Percentiles rank a stretch among this genome's conserved stretches.
Evolutionary conservation across 2,888 invertebrate genomes (phyloP).

Genomic region (Dryobotodes eremita): DNA sequence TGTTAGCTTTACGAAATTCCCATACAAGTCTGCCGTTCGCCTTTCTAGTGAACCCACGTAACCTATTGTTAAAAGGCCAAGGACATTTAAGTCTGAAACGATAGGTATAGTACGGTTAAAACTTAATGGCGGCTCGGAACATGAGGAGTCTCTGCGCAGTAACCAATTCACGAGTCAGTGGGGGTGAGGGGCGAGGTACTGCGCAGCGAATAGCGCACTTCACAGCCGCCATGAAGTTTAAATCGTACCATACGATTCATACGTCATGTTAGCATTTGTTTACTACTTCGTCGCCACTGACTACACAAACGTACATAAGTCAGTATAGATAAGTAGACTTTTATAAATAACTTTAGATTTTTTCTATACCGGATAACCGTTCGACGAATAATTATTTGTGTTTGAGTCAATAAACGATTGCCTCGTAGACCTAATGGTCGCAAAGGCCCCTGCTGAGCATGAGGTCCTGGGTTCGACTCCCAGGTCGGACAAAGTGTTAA

Average conservation of each 20-base stretch:
- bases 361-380: not conserved
- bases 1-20: no score
- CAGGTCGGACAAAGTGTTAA: not conserved
- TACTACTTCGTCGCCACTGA: conserved; percentile 39
- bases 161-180: no score
- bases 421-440: not conserved
- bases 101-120: no score
- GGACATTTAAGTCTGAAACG: not conserved
- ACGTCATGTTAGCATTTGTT: conserved; percentile 9
- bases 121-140: no score
- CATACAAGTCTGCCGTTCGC: no score
- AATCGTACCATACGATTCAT: not conserved
- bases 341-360: not conserved
- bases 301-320: conserved; percentile 1
- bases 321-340: not conserved
- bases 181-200: no score
- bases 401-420: not conserved
- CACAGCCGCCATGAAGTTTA: no score
- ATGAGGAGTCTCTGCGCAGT: no score
- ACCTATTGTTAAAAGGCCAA: not conserved
- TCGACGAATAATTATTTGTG: not conserved
- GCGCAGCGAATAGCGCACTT: no score
- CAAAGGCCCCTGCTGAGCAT: not conserved
- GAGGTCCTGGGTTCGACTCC: not conserved
- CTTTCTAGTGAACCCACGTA: not conserved